phyloP scores from a whole-genome alignment of 2,113 vertebrate genomes.

The Oreochromis spilurus region DNA sequence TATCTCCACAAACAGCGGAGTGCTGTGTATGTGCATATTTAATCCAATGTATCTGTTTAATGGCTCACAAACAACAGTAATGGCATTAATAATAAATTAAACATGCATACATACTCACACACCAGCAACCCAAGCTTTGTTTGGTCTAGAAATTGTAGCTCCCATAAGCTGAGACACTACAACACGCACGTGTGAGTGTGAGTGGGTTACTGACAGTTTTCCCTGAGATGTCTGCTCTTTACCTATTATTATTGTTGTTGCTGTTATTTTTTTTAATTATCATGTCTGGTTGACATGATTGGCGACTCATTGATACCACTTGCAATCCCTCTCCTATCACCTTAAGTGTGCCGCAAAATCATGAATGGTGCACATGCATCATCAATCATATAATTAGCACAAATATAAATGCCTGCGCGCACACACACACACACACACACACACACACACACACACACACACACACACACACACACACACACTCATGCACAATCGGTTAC shows the following conservation, averaged over 20 bases:
- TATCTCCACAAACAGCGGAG: background rate
- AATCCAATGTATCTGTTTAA: conserved; percentile 48
- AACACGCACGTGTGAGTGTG: conserved; percentile 1
- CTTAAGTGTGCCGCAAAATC: conserved; percentile 26
- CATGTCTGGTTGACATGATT: background rate
- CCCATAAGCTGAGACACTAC: background rate
- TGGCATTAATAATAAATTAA: conserved; percentile 45
- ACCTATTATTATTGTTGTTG: background rate
- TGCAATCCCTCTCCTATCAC: conserved; percentile 30
- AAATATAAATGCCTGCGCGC: background rate
- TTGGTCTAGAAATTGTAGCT: background rate
- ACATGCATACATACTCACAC: background rate
- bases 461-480: background rate
- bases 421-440: background rate
- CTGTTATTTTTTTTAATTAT: background rate
- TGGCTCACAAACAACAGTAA: conserved; percentile 40
- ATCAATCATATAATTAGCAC: background rate
- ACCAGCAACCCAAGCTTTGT: background rate
- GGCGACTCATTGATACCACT: background rate
- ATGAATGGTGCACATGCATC: conserved; percentile 10
- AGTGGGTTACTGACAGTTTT: background rate
- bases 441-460: background rate
- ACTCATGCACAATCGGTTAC: conserved; percentile 28
- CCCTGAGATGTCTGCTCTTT: conserved; percentile 26
- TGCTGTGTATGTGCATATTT: conserved; percentile 35